Percentiles rank a stretch among this genome's conserved stretches.
Conservation (phyloP, 1,140 invertebrate genomes). For the Dysdera silvatica region DNA sequence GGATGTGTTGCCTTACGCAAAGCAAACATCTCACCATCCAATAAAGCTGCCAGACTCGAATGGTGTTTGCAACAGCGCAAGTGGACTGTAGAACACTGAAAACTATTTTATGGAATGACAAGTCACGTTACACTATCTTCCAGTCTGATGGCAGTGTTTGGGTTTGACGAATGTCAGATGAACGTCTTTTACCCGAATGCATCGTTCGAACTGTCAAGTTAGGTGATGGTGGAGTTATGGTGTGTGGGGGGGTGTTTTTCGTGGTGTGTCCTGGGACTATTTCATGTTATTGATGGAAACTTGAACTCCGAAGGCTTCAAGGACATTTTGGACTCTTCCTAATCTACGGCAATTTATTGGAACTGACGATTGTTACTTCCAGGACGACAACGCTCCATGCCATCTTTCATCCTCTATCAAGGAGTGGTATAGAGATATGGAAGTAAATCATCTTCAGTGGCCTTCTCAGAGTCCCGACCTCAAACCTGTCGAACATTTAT, state of each 20-base stretch:
- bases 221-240: neutral
- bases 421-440: neutral
- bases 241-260: neutral
- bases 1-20: neutral
- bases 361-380: neutral
- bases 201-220: constrained; percentile 1
- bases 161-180: neutral
- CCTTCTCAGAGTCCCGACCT: constrained; percentile 3
- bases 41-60: neutral
- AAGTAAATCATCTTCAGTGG: neutral
- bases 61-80: neutral
- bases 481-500: neutral
- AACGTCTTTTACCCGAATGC: neutral
- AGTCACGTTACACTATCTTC: neutral
- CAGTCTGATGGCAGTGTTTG: constrained; percentile 1
- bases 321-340: neutral
- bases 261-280: neutral
- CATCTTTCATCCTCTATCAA: neutral
- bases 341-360: neutral
- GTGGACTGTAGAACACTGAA: neutral
- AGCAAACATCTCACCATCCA: neutral
- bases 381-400: neutral
- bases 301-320: neutral
- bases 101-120: neutral
- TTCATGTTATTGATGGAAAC: neutral